A percentile compares a stretch with the other conserved stretches of the same genome.
Evolutionary conservation across 2,113 vertebrate species (phyloP).

Genomic region (Blennius ocellaris): DNA sequence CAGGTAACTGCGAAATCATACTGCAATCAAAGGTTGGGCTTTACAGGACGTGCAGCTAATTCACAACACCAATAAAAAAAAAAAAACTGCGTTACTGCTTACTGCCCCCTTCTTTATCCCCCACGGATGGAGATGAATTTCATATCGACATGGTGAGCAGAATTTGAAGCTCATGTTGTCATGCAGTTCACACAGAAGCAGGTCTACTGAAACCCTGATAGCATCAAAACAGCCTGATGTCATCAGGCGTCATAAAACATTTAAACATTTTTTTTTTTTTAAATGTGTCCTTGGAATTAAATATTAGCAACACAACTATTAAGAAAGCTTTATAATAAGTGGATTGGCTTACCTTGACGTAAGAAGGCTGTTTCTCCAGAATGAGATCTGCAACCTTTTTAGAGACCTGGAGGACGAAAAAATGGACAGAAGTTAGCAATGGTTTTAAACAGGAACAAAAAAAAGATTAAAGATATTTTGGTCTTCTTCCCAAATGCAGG

Average conservation of each 20-base stretch:
- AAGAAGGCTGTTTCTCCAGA: slow-evolving; percentile 97
- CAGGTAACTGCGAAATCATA: too few species aligned
- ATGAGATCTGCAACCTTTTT: slow-evolving; percentile 99
- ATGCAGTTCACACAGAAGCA: not conserved
- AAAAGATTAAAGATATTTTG: slow-evolving; percentile 15
- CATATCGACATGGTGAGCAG: slow-evolving; percentile 32
- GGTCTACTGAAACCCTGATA: slow-evolving; percentile 9
- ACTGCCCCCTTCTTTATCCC: too few species aligned
- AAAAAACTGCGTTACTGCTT: too few species aligned
- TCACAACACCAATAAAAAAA: too few species aligned
- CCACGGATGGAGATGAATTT: not conserved
- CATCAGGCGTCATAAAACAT: too few species aligned
- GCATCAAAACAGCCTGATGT: not conserved
- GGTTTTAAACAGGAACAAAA: not conserved
- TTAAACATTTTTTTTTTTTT: too few species aligned
- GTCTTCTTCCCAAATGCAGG: slow-evolving; percentile 41
- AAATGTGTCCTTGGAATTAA: not conserved
- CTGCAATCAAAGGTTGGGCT: too few species aligned
- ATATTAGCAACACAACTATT: not conserved
- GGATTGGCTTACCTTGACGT: slow-evolving; percentile 91
- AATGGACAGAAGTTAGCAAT: slow-evolving; percentile 19
- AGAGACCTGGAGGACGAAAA: slow-evolving; percentile 87
- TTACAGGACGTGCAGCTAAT: too few species aligned
- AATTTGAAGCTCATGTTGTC: slow-evolving; percentile 7
- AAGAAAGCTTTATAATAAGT: not conserved